phyloP scores from a whole-genome alignment of 2,888 invertebrate genomes.

The Drosophila borealis region DNA sequence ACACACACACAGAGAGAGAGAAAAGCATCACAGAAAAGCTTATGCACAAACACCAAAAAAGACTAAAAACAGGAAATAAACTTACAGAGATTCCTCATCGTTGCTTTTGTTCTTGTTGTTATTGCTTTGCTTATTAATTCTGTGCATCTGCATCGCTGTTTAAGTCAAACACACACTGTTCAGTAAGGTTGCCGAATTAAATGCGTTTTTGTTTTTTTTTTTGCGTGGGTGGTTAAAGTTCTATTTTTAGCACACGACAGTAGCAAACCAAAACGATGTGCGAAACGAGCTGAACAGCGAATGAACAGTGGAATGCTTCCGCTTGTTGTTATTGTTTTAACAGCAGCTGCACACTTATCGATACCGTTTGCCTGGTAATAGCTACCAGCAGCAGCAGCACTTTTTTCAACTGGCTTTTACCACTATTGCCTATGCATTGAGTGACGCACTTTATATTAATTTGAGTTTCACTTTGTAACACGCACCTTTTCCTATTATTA shows the following conservation, averaged over 20 bases:
- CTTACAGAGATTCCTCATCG: constrained; percentile 74
- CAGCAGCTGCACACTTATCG: constrained; percentile 45
- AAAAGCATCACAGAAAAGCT: constrained; percentile 30
- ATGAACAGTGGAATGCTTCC: constrained; percentile 58
- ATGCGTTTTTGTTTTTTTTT: constrained; percentile 30
- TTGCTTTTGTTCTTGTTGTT: constrained; percentile 31
- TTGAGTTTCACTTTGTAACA: constrained; percentile 30
- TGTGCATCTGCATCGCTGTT: constrained; percentile 54
- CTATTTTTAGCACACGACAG: constrained; percentile 75
- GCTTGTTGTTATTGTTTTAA: constrained; percentile 65
- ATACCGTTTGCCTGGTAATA: constrained; percentile 15
- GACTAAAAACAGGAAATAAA: constrained; percentile 51
- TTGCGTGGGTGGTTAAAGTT: constrained; percentile 67
- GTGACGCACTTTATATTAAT: constrained; percentile 22
- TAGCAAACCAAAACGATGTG: constrained; percentile 40
- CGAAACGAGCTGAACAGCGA: constrained; percentile 60
- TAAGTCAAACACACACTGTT: constrained; percentile 43
- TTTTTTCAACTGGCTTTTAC: constrained; percentile 5
- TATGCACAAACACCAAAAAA: constrained; percentile 18
- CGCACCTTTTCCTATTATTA: constrained; percentile 35
- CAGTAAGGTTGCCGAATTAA: constrained; percentile 56
- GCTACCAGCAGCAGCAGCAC: constrained; percentile 9
- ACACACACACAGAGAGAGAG: constrained; percentile 10
- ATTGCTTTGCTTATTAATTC: constrained; percentile 37
- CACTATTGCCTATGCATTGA: constrained; percentile 8